These are phyloP conservation scores for Zaprionus bogoriensis DNA, from an alignment of 2,888 invertebrate genomes.

Conservation along the genomic window DNA sequence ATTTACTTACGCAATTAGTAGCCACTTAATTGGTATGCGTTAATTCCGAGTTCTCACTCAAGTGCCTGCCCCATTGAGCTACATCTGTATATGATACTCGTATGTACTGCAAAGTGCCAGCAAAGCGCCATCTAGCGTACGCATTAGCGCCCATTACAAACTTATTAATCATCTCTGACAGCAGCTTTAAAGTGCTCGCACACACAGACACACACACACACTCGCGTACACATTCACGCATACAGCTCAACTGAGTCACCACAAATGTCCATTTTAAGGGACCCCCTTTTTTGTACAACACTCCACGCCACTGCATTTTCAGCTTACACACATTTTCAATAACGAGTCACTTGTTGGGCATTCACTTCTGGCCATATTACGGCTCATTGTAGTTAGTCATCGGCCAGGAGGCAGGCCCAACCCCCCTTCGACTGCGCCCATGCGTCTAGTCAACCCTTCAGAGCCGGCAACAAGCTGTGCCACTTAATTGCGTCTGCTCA, in stretches of 20 bases:
- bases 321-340: conserved; percentile 38
- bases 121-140: conserved; percentile 36
- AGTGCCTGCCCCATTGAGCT: too few relatives aligned
- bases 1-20: too few relatives aligned
- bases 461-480: conserved; percentile 16
- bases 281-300: background rate
- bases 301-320: background rate
- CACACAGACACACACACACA: background rate
- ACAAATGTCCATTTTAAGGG: conserved; percentile 16
- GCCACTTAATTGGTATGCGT: too few relatives aligned
- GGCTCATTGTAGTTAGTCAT: conserved; percentile 58
- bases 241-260: conserved; percentile 54
- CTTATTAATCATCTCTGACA: conserved; percentile 54
- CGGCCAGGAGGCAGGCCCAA: conserved; percentile 13
- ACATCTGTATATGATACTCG: too few relatives aligned
- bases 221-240: conserved; percentile 1
- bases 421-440: background rate
- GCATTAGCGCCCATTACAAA: conserved; percentile 46
- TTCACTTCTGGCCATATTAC: conserved; percentile 13
- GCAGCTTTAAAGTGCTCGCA: conserved; percentile 15
- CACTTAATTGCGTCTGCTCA: conserved; percentile 70
- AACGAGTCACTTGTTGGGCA: conserved; percentile 33
- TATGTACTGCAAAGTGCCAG: too few relatives aligned
- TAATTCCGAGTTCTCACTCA: too few relatives aligned
- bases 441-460: conserved; percentile 28